A percentile compares a stretch with the other conserved stretches of the same genome.
These are phyloP conservation scores for Phlogophora meticulosa DNA, from an alignment of 2,888 invertebrate genomes.

Conservation along the genomic window DNA sequence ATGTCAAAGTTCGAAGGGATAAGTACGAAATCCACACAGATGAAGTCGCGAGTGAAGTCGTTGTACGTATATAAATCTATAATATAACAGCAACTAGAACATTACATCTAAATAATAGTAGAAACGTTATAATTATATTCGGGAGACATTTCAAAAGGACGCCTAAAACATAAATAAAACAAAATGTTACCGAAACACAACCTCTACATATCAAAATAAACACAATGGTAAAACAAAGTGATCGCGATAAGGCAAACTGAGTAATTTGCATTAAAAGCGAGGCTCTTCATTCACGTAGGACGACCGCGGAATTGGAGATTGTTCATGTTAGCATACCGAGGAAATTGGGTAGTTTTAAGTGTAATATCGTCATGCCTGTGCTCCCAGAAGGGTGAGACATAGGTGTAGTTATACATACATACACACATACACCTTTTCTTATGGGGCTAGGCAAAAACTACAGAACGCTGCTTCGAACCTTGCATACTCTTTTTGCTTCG, in stretches of 20 bases:
- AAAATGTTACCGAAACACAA: conserved; percentile 25
- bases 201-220: conserved; percentile 17
- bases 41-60: too few relatives aligned
- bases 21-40: too few relatives aligned
- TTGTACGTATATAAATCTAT: too few relatives aligned
- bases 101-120: not conserved
- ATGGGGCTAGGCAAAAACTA: too few relatives aligned
- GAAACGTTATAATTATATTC: not conserved
- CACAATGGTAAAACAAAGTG: conserved; percentile 46
- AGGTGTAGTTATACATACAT: conserved; percentile 4
- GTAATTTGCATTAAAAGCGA: conserved; percentile 55
- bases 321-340: conserved; percentile 25
- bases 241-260: conserved; percentile 56
- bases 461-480: too few relatives aligned
- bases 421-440: too few relatives aligned
- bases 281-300: conserved; percentile 35
- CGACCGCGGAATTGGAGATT: conserved; percentile 37
- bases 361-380: not conserved
- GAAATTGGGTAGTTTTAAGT: conserved; percentile 33
- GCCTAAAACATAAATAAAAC: conserved; percentile 10
- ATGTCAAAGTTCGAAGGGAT: too few relatives aligned
- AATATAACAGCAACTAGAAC: not conserved
- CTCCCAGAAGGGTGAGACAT: not conserved
- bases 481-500: too few relatives aligned
- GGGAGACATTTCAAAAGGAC: not conserved